phyloP scores from a whole-genome alignment of 2,113 vertebrate genomes.

The Archilochus colubris region DNA sequence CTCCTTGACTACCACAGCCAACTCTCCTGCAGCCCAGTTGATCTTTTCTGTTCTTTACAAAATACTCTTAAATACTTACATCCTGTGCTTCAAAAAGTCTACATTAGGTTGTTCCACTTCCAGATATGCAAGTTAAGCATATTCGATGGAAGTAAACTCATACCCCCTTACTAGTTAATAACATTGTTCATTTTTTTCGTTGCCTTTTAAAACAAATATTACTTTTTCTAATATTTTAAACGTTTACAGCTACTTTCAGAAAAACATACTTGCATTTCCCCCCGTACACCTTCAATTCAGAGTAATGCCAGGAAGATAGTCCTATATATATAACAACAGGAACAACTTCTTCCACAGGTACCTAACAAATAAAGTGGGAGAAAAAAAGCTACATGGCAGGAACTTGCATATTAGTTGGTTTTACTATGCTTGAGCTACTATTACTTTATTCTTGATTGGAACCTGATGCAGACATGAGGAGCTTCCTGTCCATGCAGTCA shows the following conservation, averaged over 20 bases:
- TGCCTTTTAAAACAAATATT: background rate
- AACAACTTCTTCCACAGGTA: background rate
- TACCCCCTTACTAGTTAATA: background rate
- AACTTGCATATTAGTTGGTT: background rate
- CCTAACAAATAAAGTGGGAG: background rate
- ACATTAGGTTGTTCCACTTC: background rate
- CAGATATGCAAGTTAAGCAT: accelerated
- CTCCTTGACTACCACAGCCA: background rate
- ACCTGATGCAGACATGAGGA: background rate
- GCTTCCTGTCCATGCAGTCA: background rate
- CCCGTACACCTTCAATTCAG: background rate
- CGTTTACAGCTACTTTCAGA: background rate
- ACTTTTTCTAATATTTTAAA: background rate
- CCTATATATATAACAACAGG: background rate
- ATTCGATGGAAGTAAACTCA: background rate
- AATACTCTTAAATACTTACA: background rate
- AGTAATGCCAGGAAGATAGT: background rate
- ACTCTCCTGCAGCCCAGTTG: background rate
- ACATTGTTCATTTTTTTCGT: background rate
- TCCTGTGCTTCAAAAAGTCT: background rate
- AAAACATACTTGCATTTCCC: background rate
- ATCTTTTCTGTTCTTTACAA: background rate
- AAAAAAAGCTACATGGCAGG: background rate
- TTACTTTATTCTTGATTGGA: background rate
- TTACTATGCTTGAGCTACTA: background rate